These are phyloP conservation scores for Melanostoma scalare DNA, from an alignment of 2,888 invertebrate species.

Conservation along the genomic window DNA sequence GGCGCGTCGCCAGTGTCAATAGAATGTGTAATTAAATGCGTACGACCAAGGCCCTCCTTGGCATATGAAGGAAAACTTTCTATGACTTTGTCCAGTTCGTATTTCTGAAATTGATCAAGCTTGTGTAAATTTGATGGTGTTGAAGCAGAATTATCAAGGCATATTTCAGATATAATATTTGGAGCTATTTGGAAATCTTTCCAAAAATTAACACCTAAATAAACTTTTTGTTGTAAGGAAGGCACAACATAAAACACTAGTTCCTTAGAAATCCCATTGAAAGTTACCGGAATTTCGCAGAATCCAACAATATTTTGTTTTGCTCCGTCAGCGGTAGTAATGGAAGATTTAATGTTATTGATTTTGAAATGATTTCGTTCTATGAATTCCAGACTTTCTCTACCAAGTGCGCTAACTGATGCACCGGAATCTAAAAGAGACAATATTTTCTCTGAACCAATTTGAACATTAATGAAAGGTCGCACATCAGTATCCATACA, in stretches of 20 bases:
- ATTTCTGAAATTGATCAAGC: background rate
- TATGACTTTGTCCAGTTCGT: background rate
- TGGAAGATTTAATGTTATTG: background rate
- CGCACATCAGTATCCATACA: background rate
- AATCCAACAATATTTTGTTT: background rate
- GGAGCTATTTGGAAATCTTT: slow-evolving; percentile 5
- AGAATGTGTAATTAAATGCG: background rate
- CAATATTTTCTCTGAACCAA: background rate
- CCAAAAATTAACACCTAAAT: background rate
- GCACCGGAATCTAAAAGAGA: slow-evolving; percentile 9
- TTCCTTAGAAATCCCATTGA: background rate
- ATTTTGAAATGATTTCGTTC: background rate
- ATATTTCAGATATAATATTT: slow-evolving; percentile 4
- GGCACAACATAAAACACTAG: background rate
- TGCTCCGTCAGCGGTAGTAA: slow-evolving; percentile 2
- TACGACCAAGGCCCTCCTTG: background rate
- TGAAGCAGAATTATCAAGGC: background rate
- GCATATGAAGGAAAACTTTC: background rate
- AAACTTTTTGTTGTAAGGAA: background rate
- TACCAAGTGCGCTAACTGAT: slow-evolving; percentile 7
- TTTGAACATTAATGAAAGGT: slow-evolving; percentile 1
- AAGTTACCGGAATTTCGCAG: background rate
- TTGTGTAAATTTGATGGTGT: background rate
- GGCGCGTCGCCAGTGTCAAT: slow-evolving; percentile 17
- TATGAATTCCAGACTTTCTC: background rate